These are phyloP conservation scores for Turritopsis rubra DNA, from an alignment of 30 jellyfish, hydroid and myxozoan genomes.

Conservation along the genomic window DNA sequence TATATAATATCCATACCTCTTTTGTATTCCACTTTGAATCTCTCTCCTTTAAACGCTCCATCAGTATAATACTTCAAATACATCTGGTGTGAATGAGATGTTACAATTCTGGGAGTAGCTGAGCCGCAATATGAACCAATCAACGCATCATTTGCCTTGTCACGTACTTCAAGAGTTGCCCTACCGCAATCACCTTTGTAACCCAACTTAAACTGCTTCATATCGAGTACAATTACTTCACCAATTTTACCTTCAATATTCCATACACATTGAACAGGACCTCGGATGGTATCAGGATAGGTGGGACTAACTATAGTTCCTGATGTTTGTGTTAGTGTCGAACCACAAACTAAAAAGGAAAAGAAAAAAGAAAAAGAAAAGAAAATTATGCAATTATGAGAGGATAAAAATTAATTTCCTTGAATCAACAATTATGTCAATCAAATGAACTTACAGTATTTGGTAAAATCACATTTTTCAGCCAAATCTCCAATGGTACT, in stretches of 20 bases:
- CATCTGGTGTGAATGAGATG: constrained; percentile 80
- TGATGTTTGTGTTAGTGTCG: constrained; percentile 60
- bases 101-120: constrained; percentile 48
- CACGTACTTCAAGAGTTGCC: constrained; percentile 65
- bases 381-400: background rate
- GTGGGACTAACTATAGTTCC: constrained; percentile 84
- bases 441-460: constrained; percentile 70
- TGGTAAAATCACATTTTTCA: constrained; percentile 71
- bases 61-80: constrained; percentile 47
- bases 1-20: constrained; percentile 77
- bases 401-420: too few relatives aligned
- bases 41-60: constrained; percentile 60
- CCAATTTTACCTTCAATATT: constrained; percentile 83
- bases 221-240: constrained; percentile 60
- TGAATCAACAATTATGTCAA: too few relatives aligned
- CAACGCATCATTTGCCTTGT: constrained; percentile 43
- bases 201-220: constrained; percentile 62
- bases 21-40: constrained; percentile 59
- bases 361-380: background rate
- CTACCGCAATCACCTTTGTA: constrained; percentile 47
- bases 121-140: constrained; percentile 72
- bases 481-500: constrained; percentile 59
- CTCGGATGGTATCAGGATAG: constrained; percentile 73
- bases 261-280: constrained; percentile 95
- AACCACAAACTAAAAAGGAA: constrained; percentile 69